These are phyloP conservation scores for Onychorhynchus coronatus DNA, from an alignment of 2,113 vertebrate genomes.

Conservation along the genomic window DNA sequence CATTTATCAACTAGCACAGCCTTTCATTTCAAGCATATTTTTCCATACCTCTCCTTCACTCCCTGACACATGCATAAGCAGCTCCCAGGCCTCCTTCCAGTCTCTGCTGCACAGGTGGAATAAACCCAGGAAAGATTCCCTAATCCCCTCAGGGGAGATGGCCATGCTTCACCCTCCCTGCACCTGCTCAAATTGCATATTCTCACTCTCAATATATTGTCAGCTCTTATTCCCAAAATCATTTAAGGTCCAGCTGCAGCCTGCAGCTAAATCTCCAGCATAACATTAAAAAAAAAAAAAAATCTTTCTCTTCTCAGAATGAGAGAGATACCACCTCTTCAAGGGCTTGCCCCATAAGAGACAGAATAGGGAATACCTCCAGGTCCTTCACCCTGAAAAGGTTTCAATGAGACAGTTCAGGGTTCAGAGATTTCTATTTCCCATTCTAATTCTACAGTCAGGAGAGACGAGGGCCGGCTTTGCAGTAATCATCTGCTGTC, in stretches of 20 bases:
- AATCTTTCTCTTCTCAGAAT: background rate
- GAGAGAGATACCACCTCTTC: background rate
- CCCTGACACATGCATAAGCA: rapidly evolving
- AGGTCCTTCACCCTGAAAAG: background rate
- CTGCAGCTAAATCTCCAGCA: background rate
- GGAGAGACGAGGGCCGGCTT: background rate
- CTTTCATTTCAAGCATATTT: background rate
- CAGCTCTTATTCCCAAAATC: background rate
- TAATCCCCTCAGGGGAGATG: background rate
- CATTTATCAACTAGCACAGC: background rate
- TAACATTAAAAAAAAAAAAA: background rate
- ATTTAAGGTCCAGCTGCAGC: background rate
- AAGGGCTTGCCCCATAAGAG: background rate
- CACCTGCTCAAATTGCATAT: background rate
- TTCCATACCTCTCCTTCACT: background rate
- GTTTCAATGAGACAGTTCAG: background rate
- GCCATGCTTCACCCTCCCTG: background rate
- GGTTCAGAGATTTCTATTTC: background rate
- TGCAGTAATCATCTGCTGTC: background rate
- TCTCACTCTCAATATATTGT: background rate
- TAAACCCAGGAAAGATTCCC: background rate
- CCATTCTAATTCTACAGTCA: background rate
- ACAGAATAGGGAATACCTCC: background rate
- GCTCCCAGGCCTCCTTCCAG: background rate
- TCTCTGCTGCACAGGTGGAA: background rate